These are phyloP conservation scores for Tetraneura akinire DNA, from an alignment of 1,140 invertebrate genomes.

Conservation along the genomic window DNA sequence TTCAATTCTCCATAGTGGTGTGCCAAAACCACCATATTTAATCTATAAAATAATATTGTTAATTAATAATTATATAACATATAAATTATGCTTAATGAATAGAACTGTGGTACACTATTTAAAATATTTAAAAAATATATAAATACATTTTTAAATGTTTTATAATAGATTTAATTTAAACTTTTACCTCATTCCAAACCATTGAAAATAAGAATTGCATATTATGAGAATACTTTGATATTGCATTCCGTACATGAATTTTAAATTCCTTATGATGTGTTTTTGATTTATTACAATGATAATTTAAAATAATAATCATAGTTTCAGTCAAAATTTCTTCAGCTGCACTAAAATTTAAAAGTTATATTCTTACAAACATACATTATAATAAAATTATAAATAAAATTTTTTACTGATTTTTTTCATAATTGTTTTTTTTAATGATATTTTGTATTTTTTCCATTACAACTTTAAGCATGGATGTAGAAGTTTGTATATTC, in stretches of 20 bases:
- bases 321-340: constrained; percentile 45
- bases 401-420: constrained; percentile 24
- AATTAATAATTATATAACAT: background rate
- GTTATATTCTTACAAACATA: background rate
- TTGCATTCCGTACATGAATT: constrained; percentile 16
- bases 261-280: constrained; percentile 35
- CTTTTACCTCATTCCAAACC: constrained; percentile 44
- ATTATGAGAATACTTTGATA: constrained; percentile 42
- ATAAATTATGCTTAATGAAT: background rate
- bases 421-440: background rate
- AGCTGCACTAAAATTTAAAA: constrained; percentile 5
- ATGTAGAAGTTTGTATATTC: constrained; percentile 56
- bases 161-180: background rate
- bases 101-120: no score
- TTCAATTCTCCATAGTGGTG: constrained; percentile 44
- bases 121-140: no score
- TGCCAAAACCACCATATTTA: constrained; percentile 44
- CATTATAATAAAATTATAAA: background rate
- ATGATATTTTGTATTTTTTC: constrained; percentile 25
- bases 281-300: constrained; percentile 47
- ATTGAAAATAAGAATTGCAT: constrained; percentile 48
- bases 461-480: constrained; percentile 58
- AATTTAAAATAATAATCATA: constrained; percentile 34
- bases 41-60: background rate
- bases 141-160: no score